These are phyloP conservation scores for Petaurus breviceps DNA, from an alignment of 2,113 vertebrate species.

Conservation along the genomic window DNA sequence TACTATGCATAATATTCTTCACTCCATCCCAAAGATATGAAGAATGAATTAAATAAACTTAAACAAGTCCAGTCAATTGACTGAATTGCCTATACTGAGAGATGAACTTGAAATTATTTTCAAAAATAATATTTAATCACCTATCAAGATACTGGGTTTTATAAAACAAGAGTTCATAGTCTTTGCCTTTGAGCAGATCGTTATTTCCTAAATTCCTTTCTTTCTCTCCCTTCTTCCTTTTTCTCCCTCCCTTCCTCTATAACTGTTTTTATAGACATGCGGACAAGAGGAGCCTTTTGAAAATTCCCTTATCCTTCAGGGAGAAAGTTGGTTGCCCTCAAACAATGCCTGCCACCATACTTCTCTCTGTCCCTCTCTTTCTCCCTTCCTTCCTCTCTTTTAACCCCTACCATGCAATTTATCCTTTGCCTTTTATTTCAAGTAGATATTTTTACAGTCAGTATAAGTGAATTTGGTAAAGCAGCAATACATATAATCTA, in stretches of 20 bases:
- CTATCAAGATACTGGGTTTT: too few relatives aligned
- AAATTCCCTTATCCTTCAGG: neutral
- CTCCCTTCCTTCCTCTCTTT: neutral
- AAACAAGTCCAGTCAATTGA: too few relatives aligned
- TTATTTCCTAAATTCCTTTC: neutral
- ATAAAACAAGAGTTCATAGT: too few relatives aligned
- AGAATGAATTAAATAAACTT: too few relatives aligned
- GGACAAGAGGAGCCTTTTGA: neutral
- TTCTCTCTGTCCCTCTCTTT: neutral
- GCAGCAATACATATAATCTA: neutral
- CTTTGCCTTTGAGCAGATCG: neutral
- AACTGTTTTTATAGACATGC: neutral
- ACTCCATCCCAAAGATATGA: too few relatives aligned
- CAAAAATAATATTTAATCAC: too few relatives aligned
- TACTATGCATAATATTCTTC: too few relatives aligned
- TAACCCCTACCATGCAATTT: neutral
- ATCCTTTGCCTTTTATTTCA: neutral
- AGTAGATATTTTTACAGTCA: neutral
- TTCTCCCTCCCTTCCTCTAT: neutral
- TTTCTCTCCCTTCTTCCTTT: neutral
- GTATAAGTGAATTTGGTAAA: neutral
- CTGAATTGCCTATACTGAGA: too few relatives aligned
- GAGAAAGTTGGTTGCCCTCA: neutral
- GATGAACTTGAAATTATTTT: too few relatives aligned
- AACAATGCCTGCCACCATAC: fast-evolving